phyloP scores from a whole-genome alignment of 2,888 invertebrate genomes.

The Rhagophthalmus giganteus region DNA sequence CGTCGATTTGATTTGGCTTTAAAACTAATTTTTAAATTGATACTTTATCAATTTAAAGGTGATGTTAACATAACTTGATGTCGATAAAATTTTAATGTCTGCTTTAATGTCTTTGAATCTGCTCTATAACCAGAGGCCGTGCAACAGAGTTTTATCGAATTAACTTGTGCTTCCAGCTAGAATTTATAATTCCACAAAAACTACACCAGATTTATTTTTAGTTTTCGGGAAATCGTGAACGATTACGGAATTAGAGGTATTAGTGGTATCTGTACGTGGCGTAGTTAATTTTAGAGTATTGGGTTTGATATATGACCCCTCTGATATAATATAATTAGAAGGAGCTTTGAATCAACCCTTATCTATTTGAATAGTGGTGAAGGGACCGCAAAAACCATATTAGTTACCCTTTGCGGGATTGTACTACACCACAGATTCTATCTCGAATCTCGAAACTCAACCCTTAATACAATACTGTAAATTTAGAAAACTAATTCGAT shows the following conservation, averaged over 20 bases:
- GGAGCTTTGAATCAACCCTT: constrained; percentile 55
- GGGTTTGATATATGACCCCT: constrained; percentile 55
- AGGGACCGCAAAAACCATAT: constrained; percentile 55
- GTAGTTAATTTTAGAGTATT: constrained; percentile 38
- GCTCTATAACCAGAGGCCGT: too few species aligned
- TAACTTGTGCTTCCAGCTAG: too few species aligned
- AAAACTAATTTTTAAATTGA: too few species aligned
- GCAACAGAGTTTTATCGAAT: too few species aligned
- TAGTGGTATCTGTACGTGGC: constrained; percentile 32
- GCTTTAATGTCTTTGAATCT: too few species aligned
- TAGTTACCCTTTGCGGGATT: constrained; percentile 54
- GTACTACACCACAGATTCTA: constrained; percentile 43
- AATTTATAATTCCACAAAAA: too few species aligned
- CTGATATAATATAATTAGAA: constrained; percentile 57
- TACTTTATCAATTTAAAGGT: too few species aligned
- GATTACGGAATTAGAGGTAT: constrained; percentile 29
- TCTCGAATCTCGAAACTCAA: constrained; percentile 27
- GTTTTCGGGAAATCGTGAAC: constrained; percentile 17
- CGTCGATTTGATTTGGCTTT: too few species aligned
- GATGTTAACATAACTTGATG: too few species aligned
- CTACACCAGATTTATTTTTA: too few species aligned
- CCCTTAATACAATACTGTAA: constrained; percentile 21
- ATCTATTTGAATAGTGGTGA: constrained; percentile 56
- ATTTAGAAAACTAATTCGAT: constrained; percentile 17
- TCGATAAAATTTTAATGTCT: too few species aligned